These are phyloP conservation scores for Xylota sylvarum DNA, from an alignment of 2,888 invertebrate genomes.

Conservation along the genomic window DNA sequence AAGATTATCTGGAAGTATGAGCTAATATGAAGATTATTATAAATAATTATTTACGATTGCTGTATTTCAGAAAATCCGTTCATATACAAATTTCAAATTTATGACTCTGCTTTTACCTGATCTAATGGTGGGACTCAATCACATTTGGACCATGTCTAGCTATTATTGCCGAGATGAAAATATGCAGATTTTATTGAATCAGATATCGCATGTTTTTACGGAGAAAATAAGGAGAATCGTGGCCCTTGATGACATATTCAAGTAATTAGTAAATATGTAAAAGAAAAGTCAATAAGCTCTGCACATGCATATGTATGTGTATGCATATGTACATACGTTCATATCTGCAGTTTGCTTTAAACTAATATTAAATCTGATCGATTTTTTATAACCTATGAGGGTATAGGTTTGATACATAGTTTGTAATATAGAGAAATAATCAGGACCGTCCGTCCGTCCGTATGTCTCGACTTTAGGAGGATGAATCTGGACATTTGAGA, in stretches of 20 bases:
- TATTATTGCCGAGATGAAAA: constrained; percentile 94
- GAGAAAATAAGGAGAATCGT: constrained; percentile 91
- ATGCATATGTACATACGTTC: neutral
- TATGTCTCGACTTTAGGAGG: too few relatives aligned
- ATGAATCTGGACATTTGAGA: too few relatives aligned
- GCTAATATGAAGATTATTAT: neutral
- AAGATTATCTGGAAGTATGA: constrained; percentile 85
- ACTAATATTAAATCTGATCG: too few relatives aligned
- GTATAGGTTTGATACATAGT: too few relatives aligned
- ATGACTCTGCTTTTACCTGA: constrained; percentile 91
- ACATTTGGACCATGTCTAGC: constrained; percentile 96
- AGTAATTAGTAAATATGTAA: constrained; percentile 85
- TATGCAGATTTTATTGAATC: constrained; percentile 93
- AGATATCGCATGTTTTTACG: constrained; percentile 93
- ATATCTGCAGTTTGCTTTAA: too few relatives aligned
- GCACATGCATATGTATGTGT: neutral
- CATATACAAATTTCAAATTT: constrained; percentile 89
- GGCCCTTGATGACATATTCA: constrained; percentile 90
- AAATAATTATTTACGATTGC: neutral
- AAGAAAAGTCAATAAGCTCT: too few relatives aligned
- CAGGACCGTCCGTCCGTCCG: too few relatives aligned
- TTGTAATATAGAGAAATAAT: too few relatives aligned
- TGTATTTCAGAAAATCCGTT: constrained; percentile 88
- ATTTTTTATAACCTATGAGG: too few relatives aligned
- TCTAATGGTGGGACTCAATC: constrained; percentile 93